These are phyloP conservation scores for Agelas oroides DNA, from an alignment of 37 sponge, comb jelly and placozoan species.

Conservation along the genomic window DNA sequence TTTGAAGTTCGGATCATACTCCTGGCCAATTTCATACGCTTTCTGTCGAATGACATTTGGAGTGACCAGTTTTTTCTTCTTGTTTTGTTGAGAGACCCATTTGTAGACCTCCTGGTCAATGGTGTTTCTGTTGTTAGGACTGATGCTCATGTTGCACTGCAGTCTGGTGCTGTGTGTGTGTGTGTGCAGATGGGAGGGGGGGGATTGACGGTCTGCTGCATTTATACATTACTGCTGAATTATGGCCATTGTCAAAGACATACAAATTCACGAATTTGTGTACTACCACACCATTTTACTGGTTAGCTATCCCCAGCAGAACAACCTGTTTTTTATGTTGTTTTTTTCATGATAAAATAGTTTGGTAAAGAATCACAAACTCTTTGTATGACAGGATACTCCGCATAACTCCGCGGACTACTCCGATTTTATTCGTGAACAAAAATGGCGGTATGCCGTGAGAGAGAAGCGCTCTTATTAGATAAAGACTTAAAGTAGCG, in stretches of 20 bases:
- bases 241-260: no score
- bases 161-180: no score
- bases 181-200: no score
- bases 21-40: conserved; percentile 81
- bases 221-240: no score
- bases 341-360: no score
- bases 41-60: conserved; percentile 77
- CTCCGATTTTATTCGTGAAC: neutral
- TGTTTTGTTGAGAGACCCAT: conserved; percentile 71
- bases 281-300: no score
- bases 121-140: conserved; percentile 56
- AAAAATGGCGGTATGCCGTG: conserved; percentile 53
- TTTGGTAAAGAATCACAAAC: no score
- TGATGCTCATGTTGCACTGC: conserved; percentile 27
- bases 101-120: conserved; percentile 84
- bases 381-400: no score
- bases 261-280: no score
- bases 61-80: conserved; percentile 67
- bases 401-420: conserved; percentile 15
- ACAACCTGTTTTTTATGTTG: no score
- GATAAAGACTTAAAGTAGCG: conserved; percentile 20
- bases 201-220: no score
- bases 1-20: conserved; percentile 78
- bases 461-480: conserved; percentile 41
- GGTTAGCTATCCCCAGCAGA: no score